Percentiles rank a stretch among this genome's conserved stretches.
These are phyloP conservation scores for Geococcyx californianus DNA, from an alignment of 2,113 vertebrate genomes.

Conservation along the genomic window DNA sequence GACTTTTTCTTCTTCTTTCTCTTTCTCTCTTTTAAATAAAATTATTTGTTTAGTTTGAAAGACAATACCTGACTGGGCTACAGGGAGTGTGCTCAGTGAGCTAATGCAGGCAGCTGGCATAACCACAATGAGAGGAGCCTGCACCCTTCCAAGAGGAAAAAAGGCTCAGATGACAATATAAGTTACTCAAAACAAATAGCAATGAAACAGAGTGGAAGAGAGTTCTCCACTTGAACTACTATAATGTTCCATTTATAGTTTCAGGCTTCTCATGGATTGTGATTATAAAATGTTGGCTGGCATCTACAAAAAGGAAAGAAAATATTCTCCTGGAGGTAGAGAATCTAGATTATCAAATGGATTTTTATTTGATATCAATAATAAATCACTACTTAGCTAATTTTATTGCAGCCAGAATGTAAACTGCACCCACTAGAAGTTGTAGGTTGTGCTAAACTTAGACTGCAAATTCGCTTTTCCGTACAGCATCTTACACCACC, in stretches of 20 bases:
- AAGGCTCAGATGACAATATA: constrained; percentile 40
- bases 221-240: constrained; percentile 19
- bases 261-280: neutral
- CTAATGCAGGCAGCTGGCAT: constrained; percentile 53
- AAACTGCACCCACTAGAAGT: neutral
- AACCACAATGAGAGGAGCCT: constrained; percentile 15
- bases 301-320: constrained; percentile 28
- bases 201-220: constrained; percentile 16
- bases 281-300: constrained; percentile 32
- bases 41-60: constrained; percentile 67
- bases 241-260: constrained; percentile 34
- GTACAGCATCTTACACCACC: rapidly evolving
- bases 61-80: neutral
- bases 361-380: constrained; percentile 56
- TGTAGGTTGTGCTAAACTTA: neutral
- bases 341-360: constrained; percentile 21
- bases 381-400: constrained; percentile 36
- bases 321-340: constrained; percentile 42
- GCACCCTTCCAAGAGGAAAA: constrained; percentile 49
- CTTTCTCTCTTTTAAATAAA: neutral
- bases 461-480: neutral
- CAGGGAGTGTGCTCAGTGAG: neutral
- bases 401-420: neutral
- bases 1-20: constrained; percentile 10
- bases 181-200: constrained; percentile 49